Conservation (phyloP, 2,797 vertebrate genomes). For the Acridotheres tristis region DNA sequence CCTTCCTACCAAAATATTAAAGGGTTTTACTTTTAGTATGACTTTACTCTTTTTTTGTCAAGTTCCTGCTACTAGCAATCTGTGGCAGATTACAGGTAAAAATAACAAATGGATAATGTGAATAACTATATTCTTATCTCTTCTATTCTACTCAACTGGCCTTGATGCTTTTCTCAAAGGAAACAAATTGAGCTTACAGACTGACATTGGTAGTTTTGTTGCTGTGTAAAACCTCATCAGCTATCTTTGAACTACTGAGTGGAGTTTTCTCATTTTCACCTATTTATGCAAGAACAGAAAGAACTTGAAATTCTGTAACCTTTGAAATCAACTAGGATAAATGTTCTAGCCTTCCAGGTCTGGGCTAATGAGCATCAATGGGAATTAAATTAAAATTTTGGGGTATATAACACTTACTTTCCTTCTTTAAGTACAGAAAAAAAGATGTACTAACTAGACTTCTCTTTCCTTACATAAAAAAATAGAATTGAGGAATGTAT, state of each 20-base stretch:
- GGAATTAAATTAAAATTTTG: background rate
- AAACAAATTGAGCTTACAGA: background rate
- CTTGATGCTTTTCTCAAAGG: background rate
- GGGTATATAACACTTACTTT: background rate
- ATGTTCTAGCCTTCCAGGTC: background rate
- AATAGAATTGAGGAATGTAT: background rate
- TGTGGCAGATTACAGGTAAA: background rate
- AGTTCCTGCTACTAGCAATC: background rate
- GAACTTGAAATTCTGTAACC: background rate
- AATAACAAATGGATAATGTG: background rate
- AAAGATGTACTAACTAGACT: background rate
- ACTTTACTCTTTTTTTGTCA: background rate
- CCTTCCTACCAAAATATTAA: background rate
- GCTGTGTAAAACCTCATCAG: background rate
- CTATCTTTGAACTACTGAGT: background rate
- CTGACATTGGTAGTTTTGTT: background rate
- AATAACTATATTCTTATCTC: background rate
- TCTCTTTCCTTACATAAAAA: background rate
- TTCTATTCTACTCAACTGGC: background rate
- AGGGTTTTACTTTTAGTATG: background rate
- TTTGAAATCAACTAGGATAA: constrained; percentile 6
- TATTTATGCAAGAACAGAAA: background rate
- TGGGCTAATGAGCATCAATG: background rate
- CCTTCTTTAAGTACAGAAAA: background rate
- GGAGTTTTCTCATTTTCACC: background rate